These are phyloP conservation scores for Ptychoptera contaminata DNA, from an alignment of 2,888 invertebrate genomes.

Conservation along the genomic window DNA sequence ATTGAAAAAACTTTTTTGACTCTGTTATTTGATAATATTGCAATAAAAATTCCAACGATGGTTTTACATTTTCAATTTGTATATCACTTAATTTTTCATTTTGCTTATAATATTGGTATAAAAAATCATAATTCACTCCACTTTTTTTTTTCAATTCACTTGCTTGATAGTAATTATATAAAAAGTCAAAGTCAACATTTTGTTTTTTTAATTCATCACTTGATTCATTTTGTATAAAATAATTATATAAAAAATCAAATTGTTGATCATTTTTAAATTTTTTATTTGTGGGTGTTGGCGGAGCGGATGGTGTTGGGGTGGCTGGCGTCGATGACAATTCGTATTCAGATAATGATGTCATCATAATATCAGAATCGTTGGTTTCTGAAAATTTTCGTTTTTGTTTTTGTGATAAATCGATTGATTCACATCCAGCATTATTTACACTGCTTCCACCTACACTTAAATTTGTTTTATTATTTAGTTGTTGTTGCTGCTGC, in stretches of 20 bases:
- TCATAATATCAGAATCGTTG: constrained; percentile 10
- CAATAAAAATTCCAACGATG: constrained; percentile 25
- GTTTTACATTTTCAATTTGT: constrained; percentile 16
- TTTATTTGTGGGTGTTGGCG: constrained; percentile 12
- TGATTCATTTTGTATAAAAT: constrained; percentile 25
- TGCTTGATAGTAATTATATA: constrained; percentile 27
- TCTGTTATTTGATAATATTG: constrained; percentile 31
- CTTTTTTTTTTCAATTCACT: constrained; percentile 25
- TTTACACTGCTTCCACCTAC: background rate
- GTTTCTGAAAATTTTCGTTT: constrained; percentile 24
- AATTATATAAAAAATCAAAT: constrained; percentile 26
- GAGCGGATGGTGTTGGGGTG: background rate
- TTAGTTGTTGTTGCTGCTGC: constrained; percentile 25
- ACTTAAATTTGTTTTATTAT: background rate
- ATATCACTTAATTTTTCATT: constrained; percentile 16
- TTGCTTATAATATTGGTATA: constrained; percentile 26
- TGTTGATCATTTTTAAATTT: constrained; percentile 17
- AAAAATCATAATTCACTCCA: constrained; percentile 23
- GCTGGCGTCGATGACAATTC: background rate
- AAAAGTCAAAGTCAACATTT: constrained; percentile 21
- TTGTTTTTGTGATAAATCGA: constrained; percentile 8
- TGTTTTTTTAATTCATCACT: constrained; percentile 12
- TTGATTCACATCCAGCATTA: background rate
- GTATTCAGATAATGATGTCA: background rate
- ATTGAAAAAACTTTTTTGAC: constrained; percentile 32